Conservation (phyloP, 2,113 vertebrate species). For the Verasper variegatus region DNA sequence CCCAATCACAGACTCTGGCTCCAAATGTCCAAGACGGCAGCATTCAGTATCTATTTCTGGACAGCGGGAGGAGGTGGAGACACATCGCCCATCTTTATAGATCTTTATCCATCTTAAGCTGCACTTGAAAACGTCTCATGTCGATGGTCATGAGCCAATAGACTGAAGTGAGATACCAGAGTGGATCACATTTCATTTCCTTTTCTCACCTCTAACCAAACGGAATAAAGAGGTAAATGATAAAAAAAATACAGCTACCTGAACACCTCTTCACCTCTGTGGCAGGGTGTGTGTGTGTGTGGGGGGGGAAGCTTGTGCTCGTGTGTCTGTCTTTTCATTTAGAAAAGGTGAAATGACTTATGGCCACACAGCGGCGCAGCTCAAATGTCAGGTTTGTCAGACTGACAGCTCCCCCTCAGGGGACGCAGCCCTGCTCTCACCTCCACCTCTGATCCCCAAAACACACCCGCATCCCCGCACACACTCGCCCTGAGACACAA, state of each 20-base stretch:
- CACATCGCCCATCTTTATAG: background rate
- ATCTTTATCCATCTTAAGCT: background rate
- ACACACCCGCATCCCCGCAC: constrained; percentile 24
- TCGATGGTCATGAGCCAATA: background rate
- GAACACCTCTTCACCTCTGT: constrained; percentile 5
- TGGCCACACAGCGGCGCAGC: constrained; percentile 55
- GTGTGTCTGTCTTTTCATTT: constrained; percentile 49
- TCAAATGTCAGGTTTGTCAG: constrained; percentile 78
- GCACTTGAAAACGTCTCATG: too few relatives aligned
- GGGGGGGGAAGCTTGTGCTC: background rate
- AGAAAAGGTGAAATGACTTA: constrained; percentile 66
- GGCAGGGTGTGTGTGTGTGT: background rate
- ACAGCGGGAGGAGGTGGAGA: background rate
- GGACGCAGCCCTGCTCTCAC: constrained; percentile 40
- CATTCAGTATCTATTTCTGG: background rate
- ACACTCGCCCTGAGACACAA: background rate
- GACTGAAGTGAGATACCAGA: background rate
- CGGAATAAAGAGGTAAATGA: constrained; percentile 12
- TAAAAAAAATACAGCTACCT: constrained; percentile 3
- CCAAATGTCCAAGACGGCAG: too few relatives aligned
- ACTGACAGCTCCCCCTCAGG: constrained; percentile 64
- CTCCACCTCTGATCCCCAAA: constrained; percentile 41
- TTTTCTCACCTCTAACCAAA: constrained; percentile 17
- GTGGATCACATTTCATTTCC: constrained; percentile 13
- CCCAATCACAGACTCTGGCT: too few relatives aligned